Conservation (phyloP, 2,888 invertebrate genomes). For the Acronicta psi region DNA sequence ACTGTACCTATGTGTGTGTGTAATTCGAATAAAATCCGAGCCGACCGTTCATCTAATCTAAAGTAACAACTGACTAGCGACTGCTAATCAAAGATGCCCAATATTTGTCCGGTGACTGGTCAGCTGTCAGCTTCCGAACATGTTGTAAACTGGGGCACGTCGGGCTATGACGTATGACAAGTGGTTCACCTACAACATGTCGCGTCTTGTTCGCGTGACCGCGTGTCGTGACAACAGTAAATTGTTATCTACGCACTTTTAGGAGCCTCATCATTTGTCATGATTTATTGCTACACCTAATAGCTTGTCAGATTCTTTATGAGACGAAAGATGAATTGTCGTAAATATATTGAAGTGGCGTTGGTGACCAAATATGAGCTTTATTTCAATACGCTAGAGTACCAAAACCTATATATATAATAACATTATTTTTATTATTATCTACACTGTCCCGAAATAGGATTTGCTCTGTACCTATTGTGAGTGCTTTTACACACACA, state of each 20-base stretch:
- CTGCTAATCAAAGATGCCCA: slow-evolving; percentile 28
- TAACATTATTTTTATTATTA: no score
- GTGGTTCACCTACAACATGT: slow-evolving; percentile 49
- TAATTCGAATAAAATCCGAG: not conserved
- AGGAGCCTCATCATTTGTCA: slow-evolving; percentile 64
- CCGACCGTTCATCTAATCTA: not conserved
- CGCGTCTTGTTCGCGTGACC: slow-evolving; percentile 71
- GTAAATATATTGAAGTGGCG: not conserved
- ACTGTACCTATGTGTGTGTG: no score
- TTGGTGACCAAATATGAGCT: not conserved
- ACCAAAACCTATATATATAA: no score
- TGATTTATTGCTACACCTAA: slow-evolving; percentile 72
- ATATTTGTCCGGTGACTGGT: slow-evolving; percentile 21
- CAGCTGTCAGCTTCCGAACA: slow-evolving; percentile 32
- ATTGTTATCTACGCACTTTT: slow-evolving; percentile 78
- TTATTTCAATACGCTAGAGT: no score
- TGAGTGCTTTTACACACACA: no score
- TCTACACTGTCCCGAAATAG: no score
- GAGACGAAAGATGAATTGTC: slow-evolving; percentile 4
- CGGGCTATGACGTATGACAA: slow-evolving; percentile 19
- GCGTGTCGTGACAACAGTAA: slow-evolving; percentile 67
- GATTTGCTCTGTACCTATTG: no score
- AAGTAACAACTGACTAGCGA: slow-evolving; percentile 18
- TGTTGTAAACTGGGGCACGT: slow-evolving; percentile 37
- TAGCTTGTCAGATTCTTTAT: slow-evolving; percentile 56